phyloP scores from a whole-genome alignment of 2,113 vertebrate genomes.

The Ceratotherium simum region DNA sequence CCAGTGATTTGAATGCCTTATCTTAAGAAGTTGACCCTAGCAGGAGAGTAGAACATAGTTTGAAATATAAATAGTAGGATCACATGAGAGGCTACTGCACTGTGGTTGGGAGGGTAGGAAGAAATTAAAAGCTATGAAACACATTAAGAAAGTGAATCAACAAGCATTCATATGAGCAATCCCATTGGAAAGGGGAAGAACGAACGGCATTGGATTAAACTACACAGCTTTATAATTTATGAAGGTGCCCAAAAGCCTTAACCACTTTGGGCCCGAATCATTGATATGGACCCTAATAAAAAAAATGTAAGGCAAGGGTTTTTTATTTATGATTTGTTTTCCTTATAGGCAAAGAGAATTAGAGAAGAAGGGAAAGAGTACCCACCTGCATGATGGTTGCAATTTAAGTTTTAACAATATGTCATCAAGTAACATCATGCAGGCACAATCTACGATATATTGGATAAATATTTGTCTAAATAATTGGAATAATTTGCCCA shows the following conservation, averaged over 20 bases:
- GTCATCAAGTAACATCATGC: not conserved
- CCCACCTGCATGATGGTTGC: fast-evolving
- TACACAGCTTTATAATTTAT: not conserved
- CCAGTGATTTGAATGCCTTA: not conserved
- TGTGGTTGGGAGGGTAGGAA: not conserved
- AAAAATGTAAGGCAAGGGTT: not conserved
- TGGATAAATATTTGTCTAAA: not conserved
- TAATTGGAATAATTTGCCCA: not conserved
- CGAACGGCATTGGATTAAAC: not conserved
- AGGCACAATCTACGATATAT: not conserved
- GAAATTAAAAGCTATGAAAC: not conserved
- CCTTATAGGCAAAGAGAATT: not conserved
- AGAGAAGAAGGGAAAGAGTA: not conserved
- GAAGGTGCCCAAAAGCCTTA: not conserved
- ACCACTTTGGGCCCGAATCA: not conserved
- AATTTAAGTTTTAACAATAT: not conserved
- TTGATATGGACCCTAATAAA: not conserved
- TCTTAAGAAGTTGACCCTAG: not conserved
- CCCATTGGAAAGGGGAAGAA: not conserved
- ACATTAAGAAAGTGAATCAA: not conserved
- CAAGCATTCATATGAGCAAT: not conserved
- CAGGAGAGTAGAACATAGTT: not conserved
- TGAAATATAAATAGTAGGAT: not conserved
- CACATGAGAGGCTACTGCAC: not conserved
- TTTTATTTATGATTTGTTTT: not conserved